These are phyloP conservation scores for Liasis olivaceus DNA, from an alignment of 2,797 vertebrate species.

Conservation along the genomic window DNA sequence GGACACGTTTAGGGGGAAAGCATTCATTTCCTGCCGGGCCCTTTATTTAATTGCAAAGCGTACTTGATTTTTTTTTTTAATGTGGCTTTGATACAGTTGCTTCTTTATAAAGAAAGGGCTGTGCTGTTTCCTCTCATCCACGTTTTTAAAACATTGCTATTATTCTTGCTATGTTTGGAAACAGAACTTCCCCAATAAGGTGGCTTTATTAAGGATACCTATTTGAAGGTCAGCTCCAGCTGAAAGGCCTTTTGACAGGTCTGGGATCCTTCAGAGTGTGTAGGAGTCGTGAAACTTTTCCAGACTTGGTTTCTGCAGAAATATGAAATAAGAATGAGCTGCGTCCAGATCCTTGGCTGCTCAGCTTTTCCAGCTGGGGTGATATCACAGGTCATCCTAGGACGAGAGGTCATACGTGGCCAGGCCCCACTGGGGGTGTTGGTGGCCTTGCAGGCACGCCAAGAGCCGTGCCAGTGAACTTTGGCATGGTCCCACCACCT, in stretches of 20 bases:
- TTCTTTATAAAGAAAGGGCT: background rate
- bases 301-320: background rate
- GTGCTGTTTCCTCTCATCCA: background rate
- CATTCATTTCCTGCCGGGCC: too few relatives aligned
- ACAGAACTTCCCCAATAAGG: background rate
- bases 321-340: too few relatives aligned
- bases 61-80: background rate
- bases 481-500: background rate
- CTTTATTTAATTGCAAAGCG: background rate
- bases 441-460: background rate
- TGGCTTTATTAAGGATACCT: background rate
- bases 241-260: background rate
- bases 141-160: too few relatives aligned
- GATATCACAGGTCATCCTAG: background rate
- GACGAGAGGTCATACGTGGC: background rate
- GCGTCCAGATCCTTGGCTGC: background rate
- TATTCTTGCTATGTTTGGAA: background rate
- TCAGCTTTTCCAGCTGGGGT: background rate
- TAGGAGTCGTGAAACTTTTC: background rate
- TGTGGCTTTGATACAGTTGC: background rate
- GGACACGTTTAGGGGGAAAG: too few relatives aligned
- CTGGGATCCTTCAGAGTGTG: background rate
- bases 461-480: background rate
- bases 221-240: background rate
- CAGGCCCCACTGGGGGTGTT: background rate